Evolutionary conservation across 2,113 vertebrate species (phyloP).

Genomic region (Ceuthmochares aereus): DNA sequence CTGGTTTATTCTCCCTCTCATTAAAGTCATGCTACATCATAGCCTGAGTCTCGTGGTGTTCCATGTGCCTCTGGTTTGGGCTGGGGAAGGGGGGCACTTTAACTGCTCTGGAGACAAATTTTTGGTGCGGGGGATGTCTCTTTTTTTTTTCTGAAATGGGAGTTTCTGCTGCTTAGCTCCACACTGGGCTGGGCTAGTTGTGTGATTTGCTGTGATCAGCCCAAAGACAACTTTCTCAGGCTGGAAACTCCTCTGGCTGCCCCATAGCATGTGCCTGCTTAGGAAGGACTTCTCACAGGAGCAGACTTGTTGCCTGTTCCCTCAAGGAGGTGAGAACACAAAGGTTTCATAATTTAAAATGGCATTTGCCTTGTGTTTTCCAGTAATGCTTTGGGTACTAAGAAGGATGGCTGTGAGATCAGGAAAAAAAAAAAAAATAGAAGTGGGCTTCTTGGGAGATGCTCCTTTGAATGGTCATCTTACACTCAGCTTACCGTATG

Average conservation of each 20-base stretch:
- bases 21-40: conserved; percentile 55
- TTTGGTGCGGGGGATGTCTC: background rate
- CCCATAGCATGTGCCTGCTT: background rate
- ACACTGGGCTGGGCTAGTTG: background rate
- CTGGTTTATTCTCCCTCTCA: conserved; percentile 3
- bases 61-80: background rate
- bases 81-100: background rate
- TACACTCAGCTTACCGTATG: rapidly evolving
- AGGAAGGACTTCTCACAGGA: background rate
- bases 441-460: background rate
- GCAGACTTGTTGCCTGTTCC: background rate
- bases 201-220: background rate
- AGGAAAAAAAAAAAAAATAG: background rate
- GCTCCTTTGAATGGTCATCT: background rate
- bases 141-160: background rate
- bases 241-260: background rate
- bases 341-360: background rate
- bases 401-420: background rate
- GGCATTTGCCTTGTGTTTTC: background rate
- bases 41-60: conserved; percentile 2
- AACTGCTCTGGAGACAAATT: background rate
- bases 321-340: rapidly evolving
- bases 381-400: background rate
- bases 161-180: background rate
- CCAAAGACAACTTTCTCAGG: background rate